Percentiles rank a stretch among this genome's conserved stretches.
phyloP scores from a whole-genome alignment of 1,140 invertebrate species.

The Trichonephila clavata region DNA sequence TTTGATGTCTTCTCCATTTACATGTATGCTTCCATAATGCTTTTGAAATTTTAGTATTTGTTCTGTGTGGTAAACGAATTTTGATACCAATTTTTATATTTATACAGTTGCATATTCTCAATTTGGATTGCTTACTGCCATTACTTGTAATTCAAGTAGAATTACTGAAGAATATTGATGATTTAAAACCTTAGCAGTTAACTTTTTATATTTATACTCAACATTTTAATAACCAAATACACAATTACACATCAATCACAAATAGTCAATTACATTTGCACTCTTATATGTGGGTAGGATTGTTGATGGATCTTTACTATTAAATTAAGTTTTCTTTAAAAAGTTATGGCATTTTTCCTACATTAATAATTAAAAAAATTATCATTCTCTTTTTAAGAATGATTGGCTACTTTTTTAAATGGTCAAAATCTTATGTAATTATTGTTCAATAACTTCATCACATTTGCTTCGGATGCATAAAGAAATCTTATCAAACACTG shows the following conservation, averaged over 20 bases:
- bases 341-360: not conserved
- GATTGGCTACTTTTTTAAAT: too few species aligned
- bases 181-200: not conserved
- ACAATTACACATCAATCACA: not conserved
- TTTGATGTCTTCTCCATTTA: conserved; percentile 77
- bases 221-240: not conserved
- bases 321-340: conserved; percentile 36
- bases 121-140: not conserved
- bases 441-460: too few species aligned
- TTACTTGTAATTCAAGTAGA: not conserved
- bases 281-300: conserved; percentile 16
- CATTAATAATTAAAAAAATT: too few species aligned
- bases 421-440: too few species aligned
- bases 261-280: conserved; percentile 15
- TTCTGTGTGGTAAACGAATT: conserved; percentile 56
- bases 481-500: too few species aligned
- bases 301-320: conserved; percentile 16
- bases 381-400: too few species aligned
- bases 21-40: conserved; percentile 74
- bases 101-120: conserved; percentile 18
- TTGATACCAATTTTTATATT: conserved; percentile 29
- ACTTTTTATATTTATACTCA: not conserved
- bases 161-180: not conserved
- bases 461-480: too few species aligned
- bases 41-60: conserved; percentile 33